These are phyloP conservation scores for Holacanthus passer DNA, from an alignment of 2,113 vertebrate species.

Conservation along the genomic window DNA sequence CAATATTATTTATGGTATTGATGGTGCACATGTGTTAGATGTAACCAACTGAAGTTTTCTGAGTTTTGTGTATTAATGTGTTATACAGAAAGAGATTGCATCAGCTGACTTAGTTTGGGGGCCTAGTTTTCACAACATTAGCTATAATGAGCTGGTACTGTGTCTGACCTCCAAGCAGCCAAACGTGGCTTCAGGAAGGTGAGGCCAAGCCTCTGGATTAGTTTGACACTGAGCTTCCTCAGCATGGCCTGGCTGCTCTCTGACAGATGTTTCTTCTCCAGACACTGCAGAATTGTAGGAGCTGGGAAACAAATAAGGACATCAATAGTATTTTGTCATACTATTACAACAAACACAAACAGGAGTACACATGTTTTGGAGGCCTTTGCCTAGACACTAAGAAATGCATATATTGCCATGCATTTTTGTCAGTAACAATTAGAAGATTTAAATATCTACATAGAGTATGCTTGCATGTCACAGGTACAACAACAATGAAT, in stretches of 20 bases:
- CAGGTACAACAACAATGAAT: background rate
- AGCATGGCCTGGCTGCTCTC: conserved; percentile 90
- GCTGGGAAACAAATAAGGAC: conserved; percentile 78
- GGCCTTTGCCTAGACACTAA: background rate
- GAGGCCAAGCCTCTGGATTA: conserved; percentile 93
- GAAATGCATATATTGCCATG: background rate
- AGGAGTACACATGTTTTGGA: background rate
- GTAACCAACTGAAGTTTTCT: no score
- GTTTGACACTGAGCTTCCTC: conserved; percentile 92
- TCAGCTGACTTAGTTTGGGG: no score
- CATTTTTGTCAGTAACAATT: background rate
- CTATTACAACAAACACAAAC: background rate
- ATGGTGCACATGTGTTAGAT: background rate
- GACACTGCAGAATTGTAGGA: conserved; percentile 86
- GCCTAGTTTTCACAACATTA: no score
- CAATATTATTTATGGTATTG: no score
- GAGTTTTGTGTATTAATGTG: no score
- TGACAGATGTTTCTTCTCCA: conserved; percentile 87
- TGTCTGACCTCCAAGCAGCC: conserved; percentile 93
- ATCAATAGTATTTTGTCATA: background rate
- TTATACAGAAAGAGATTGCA: background rate
- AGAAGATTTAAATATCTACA: background rate
- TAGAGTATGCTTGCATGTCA: background rate
- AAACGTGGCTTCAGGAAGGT: conserved; percentile 93
- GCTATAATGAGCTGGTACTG: background rate